A percentile compares a stretch with the other conserved stretches of the same genome.
Evolutionary conservation across 1,140 invertebrate species (phyloP).

Genomic region (Bombus affinis): DNA sequence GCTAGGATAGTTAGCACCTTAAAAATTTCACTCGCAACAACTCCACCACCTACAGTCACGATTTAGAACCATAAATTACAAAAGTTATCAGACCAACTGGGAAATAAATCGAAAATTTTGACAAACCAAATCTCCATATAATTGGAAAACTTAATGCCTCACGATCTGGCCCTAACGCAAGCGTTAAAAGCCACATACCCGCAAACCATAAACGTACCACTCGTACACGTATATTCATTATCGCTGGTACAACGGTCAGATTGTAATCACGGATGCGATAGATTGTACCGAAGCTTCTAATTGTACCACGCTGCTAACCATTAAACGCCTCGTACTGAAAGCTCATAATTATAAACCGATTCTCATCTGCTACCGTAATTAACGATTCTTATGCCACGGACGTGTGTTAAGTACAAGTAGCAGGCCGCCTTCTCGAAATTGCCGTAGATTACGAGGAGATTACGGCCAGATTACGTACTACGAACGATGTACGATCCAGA

Average conservation of each 20-base stretch:
- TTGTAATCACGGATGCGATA: conserved; percentile 14
- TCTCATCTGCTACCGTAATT: conserved; percentile 28
- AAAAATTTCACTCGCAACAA: background rate
- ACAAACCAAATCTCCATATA: background rate
- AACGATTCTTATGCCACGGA: conserved; percentile 40
- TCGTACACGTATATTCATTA: conserved; percentile 6
- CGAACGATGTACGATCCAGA: conserved; percentile 36
- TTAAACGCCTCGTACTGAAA: conserved; percentile 23
- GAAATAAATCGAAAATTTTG: too few species aligned
- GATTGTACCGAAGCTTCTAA: conserved; percentile 25
- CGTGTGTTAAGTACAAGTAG: conserved; percentile 27
- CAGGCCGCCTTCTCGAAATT: background rate
- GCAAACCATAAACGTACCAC: background rate
- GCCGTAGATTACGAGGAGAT: background rate
- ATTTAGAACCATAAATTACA: background rate
- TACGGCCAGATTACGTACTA: conserved; percentile 25
- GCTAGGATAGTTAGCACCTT: background rate
- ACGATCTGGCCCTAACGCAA: background rate
- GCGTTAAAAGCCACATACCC: background rate
- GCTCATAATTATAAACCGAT: conserved; percentile 37
- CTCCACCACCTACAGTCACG: background rate
- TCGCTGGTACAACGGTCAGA: background rate
- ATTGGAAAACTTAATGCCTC: background rate
- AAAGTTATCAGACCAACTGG: too few species aligned
- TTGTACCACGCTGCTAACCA: conserved; percentile 6